Percentiles rank a stretch among this genome's conserved stretches.
Conservation (phyloP, 2,113 vertebrate species). For the Fregata magnificens region DNA sequence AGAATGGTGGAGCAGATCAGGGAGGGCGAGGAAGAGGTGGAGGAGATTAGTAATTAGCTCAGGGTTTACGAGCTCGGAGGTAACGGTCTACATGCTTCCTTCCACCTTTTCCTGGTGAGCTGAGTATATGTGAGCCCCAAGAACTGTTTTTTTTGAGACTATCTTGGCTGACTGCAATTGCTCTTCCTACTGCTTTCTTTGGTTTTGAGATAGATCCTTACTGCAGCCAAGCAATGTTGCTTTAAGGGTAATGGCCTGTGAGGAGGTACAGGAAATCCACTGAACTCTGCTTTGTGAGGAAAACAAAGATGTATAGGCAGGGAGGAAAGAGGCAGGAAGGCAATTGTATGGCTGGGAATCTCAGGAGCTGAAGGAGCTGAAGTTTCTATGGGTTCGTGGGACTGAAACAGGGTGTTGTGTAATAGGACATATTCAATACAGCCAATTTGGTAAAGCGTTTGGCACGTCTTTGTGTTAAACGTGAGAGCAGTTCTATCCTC, state of each 20-base stretch:
- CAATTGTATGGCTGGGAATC: background rate
- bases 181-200: background rate
- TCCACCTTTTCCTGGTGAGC: conserved; percentile 6
- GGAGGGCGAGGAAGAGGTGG: background rate
- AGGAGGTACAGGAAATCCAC: conserved; percentile 58
- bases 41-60: background rate
- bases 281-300: conserved; percentile 31
- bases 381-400: background rate
- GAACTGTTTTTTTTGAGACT: background rate
- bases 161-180: background rate
- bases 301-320: conserved; percentile 54
- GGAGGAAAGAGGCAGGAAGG: conserved; percentile 57
- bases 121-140: background rate
- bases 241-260: conserved; percentile 28
- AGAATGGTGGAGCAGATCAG: background rate
- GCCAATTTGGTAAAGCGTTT: background rate
- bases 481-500: background rate
- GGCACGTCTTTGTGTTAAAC: background rate
- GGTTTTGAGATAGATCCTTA: background rate
- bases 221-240: background rate
- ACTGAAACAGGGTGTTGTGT: background rate
- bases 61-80: background rate
- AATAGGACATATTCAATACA: background rate
- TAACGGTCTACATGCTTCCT: background rate
- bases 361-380: background rate